Evolutionary conservation across 2,797 vertebrate genomes (phyloP), one percentile per base, ranked within the genome.

Genomic region (Trachops cirrhosus): DNA sequence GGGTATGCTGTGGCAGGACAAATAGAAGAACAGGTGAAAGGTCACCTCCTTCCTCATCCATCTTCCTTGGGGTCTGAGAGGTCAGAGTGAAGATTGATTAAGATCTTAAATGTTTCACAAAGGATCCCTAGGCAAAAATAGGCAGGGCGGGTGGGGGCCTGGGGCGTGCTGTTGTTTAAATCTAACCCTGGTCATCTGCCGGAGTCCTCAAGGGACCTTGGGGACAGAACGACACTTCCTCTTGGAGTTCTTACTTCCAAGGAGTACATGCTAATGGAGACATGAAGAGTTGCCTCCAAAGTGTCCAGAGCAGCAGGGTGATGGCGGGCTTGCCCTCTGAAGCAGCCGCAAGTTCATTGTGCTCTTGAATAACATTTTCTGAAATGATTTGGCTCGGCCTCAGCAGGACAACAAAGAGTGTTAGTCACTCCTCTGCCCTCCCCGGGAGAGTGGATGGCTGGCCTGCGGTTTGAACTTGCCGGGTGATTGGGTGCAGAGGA

Each of bases 81-180:
- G 99, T 98, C 98, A 99, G 98, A 99, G 98, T 97, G 98, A 98
- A 98, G 98, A 99, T 99, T 99, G 99, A 99, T 99, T 99, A 99
- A 99, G 99, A 99, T 98, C 98, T 99, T 99, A 98, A 98, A 98
- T 96, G 98, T 99, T 98, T 99, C 99, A 99, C 99, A 99, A 99
- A 99, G 98, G 98, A 98, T 98, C 97, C 82, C 97, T 98, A 97
- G 98, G 96, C 97, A 98, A 95, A 95, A 98, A 98, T 98, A 97
- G 98, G 90, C 88, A 14, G 67, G 96, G 96, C 80, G 87, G 68
- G 97, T 54, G 94, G 98, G 91, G 39, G 9, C 89, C 97, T 95
- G 97, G 96, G 97, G 96, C 96, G 97, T 89, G 54, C 97, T 98
- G 97, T 98, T 98, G 98, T 98, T 98, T 89, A 95, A 97, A 91